Base-by-base conservation (phyloP, 1,140 invertebrate genomes). In the Diorhabda elongata region DNA sequence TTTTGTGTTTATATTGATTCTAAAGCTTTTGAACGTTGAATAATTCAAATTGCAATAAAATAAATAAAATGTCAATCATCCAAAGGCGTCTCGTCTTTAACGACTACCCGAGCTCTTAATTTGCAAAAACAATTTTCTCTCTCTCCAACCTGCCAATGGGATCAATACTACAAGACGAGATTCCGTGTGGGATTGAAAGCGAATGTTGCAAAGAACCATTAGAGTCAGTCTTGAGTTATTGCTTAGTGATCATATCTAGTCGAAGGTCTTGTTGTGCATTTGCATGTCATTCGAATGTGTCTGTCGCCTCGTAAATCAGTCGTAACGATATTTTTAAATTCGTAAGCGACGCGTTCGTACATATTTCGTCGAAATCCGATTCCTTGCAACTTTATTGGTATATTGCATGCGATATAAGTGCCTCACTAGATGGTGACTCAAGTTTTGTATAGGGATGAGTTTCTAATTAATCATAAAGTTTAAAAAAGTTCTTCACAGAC, bases 221-320 rank as follows among this genome's bases (percentile, higher is more conserved):
- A 61, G 11, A 11, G 59, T 61, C 59, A 61, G 11, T 61, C 41
- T 42, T 43, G 26, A 42, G 6, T 42, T 42, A 43, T 61, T 42
- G 42, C 11, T 7, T 26, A 8, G 11, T 42, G 26, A 41, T 26
- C 26, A 42, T 61, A 42, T 43, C 59, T 42, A 42, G 59, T 61
- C 59, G 26, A 42, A 43, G 42, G 59, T 8, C 59, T 41, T 42
- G n/a, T 9, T 58, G 59, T 41, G 59, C 59, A 61, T 41, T 61
- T 61, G 59, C 59, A 43, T 61, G 59, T 61, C 59, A 61, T 61
- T 61, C 59, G 26, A 61, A 42, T 61, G 59, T 61, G n/a, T 43
- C 26, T 61, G 59, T 42, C 42, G 26, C 8, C 8, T 8, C n/a
- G 42, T 61, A 41, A 61, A 61, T 61, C 59, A 61, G 42, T 41